A percentile compares a stretch with the other conserved stretches of the same genome.
Evolutionary conservation across 2,113 vertebrate genomes (phyloP).

Genomic region (Chrysemys picta): DNA sequence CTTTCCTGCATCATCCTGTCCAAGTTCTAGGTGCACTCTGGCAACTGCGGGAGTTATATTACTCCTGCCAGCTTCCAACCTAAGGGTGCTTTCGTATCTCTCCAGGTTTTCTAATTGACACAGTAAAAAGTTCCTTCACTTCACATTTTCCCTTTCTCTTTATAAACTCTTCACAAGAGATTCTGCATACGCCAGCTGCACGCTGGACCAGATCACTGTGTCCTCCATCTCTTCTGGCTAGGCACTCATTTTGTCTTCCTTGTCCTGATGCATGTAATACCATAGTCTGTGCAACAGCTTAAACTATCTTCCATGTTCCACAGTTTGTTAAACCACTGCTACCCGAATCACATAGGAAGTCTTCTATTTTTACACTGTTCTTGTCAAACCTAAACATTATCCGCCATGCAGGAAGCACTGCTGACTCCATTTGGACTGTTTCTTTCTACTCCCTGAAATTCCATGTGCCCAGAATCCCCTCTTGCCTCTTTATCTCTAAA

Average conservation of each 20-base stretch:
- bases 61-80: neutral
- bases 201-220: neutral
- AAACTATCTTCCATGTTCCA: rapidly evolving
- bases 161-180: neutral
- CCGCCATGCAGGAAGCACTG: neutral
- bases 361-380: constrained; percentile 18
- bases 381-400: neutral
- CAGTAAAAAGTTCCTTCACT: neutral
- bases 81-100: neutral
- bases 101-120: neutral
- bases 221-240: neutral
- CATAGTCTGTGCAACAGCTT: neutral
- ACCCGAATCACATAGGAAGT: neutral
- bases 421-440: neutral
- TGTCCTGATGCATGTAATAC: neutral
- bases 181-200: neutral
- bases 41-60: neutral
- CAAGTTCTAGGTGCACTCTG: neutral
- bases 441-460: neutral
- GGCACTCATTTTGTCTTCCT: neutral
- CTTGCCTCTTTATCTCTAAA: neutral
- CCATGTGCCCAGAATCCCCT: neutral
- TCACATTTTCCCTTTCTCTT: rapidly evolving
- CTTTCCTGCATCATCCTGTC: neutral
- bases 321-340: neutral